Percentiles rank a stretch among this genome's conserved stretches.
Evolutionary conservation across 2,113 vertebrate species (phyloP).

Genomic region (Chaetodon auriga): DNA sequence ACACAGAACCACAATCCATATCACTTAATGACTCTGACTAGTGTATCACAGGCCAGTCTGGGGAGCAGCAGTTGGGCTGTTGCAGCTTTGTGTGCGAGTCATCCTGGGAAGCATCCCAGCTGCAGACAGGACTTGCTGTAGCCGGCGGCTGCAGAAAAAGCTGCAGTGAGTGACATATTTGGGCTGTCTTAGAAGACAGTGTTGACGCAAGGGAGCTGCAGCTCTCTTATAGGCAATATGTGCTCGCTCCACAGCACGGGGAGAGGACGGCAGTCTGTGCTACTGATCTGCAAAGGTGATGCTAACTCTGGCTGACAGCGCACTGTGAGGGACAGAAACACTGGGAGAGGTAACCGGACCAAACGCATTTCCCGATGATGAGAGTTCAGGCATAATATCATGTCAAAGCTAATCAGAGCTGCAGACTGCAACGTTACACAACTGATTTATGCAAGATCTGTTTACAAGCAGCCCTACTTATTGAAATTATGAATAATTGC

Average conservation of each 20-base stretch:
- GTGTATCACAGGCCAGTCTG: constrained; percentile 5
- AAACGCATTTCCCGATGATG: constrained; percentile 3
- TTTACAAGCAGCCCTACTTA: neutral
- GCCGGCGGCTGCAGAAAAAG: constrained; percentile 68
- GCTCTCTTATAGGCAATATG: constrained; percentile 64
- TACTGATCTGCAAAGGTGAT: constrained; percentile 59
- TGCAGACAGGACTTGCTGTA: constrained; percentile 54
- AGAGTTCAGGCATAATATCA: neutral
- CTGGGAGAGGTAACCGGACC: constrained; percentile 3
- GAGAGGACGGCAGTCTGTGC: constrained; percentile 37
- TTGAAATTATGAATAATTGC: neutral
- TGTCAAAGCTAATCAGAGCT: neutral
- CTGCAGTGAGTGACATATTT: constrained; percentile 75
- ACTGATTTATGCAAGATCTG: neutral
- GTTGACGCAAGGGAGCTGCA: constrained; percentile 31
- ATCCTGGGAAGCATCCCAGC: constrained; percentile 49
- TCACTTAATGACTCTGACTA: constrained; percentile 27
- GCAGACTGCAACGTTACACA: constrained; percentile 11
- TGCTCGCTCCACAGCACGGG: constrained; percentile 16
- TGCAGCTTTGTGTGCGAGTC: constrained; percentile 32
- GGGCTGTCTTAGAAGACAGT: constrained; percentile 53
- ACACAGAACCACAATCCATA: neutral
- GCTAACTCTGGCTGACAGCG: constrained; percentile 56
- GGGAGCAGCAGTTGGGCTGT: constrained; percentile 25
- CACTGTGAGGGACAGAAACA: constrained; percentile 16